Conservation (phyloP, 2,797 vertebrate species). For the Takifugu ocellatus region DNA sequence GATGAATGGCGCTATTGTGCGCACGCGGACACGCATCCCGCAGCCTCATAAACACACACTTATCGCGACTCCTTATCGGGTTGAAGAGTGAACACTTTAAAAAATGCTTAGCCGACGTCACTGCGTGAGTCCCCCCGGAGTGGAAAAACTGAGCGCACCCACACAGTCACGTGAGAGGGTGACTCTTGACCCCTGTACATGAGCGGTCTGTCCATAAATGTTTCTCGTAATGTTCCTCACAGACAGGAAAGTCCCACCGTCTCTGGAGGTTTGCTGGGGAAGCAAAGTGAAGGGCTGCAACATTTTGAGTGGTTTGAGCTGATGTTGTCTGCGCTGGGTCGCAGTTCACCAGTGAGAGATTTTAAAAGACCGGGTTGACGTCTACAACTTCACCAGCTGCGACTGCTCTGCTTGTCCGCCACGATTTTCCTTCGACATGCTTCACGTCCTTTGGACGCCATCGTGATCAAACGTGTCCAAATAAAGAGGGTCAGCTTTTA, state of each 20-base stretch:
- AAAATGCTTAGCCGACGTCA: too few relatives aligned
- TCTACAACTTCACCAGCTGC: too few relatives aligned
- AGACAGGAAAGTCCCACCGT: constrained; percentile 34
- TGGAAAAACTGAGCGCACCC: constrained; percentile 36
- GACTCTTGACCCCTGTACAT: constrained; percentile 41
- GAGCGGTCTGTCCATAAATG: constrained; percentile 38
- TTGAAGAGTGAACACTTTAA: too few relatives aligned
- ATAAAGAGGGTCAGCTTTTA: too few relatives aligned
- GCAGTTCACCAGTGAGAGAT: neutral
- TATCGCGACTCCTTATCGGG: constrained; percentile 6
- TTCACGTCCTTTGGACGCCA: too few relatives aligned
- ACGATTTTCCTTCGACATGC: too few relatives aligned
- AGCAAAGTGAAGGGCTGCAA: constrained; percentile 14
- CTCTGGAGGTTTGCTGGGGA: constrained; percentile 16
- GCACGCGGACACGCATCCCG: constrained; percentile 9
- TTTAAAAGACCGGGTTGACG: too few relatives aligned
- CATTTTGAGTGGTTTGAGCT: constrained; percentile 23
- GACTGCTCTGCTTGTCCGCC: too few relatives aligned
- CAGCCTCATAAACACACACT: constrained; percentile 6
- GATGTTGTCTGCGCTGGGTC: constrained; percentile 27
- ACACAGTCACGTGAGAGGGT: constrained; percentile 22
- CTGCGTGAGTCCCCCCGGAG: neutral
- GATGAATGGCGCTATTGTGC: constrained; percentile 68
- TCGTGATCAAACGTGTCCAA: too few relatives aligned
- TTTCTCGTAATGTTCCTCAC: constrained; percentile 30